These are phyloP conservation scores for Anabacerthia variegaticeps DNA, from an alignment of 2,797 vertebrate genomes.

Conservation along the genomic window DNA sequence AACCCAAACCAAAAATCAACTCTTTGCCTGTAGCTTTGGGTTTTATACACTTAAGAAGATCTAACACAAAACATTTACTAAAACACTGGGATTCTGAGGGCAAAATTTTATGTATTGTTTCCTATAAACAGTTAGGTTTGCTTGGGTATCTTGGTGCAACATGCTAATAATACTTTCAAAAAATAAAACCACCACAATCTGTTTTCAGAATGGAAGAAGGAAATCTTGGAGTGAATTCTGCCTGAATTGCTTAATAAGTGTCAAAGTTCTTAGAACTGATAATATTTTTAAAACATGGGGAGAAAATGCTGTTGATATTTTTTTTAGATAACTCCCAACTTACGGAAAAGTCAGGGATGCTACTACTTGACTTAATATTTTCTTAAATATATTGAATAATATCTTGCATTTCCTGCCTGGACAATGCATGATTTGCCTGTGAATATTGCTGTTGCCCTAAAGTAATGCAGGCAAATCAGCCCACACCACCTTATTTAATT, in stretches of 20 bases:
- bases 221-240: neutral
- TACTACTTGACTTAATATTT: neutral
- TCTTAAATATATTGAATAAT: neutral
- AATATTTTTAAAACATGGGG: neutral
- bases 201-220: neutral
- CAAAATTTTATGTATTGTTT: neutral
- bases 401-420: neutral
- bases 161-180: neutral
- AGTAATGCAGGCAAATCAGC: neutral
- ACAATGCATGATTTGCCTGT: neutral
- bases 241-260: neutral
- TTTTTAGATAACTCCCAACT: neutral
- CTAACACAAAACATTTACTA: neutral
- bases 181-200: neutral
- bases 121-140: neutral
- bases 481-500: neutral
- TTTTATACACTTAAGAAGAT: neutral
- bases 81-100: neutral
- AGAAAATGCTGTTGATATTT: neutral
- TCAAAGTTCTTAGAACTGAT: neutral
- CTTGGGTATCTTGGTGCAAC: neutral
- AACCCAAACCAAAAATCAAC: neutral
- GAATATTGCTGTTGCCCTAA: neutral
- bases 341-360: neutral
- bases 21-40: accelerated